These are phyloP conservation scores for Cyrtonyx montezumae DNA, from an alignment of 2,113 vertebrate genomes.

Conservation along the genomic window DNA sequence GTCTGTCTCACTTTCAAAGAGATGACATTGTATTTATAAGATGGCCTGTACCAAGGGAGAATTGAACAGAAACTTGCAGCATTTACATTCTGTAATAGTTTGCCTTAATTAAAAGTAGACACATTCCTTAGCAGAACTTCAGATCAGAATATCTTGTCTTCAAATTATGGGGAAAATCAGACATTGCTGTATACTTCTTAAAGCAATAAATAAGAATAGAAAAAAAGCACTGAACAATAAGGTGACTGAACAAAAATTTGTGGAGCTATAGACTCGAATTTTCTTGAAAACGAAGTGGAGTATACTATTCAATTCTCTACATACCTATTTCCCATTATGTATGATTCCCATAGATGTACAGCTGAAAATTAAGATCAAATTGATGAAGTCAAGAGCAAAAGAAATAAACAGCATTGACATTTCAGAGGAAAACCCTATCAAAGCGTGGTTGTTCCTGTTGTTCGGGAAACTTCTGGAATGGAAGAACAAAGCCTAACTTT, in stretches of 20 bases:
- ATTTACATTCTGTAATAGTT: slow-evolving; percentile 15
- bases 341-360: slow-evolving; percentile 18
- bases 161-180: background rate
- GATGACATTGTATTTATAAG: slow-evolving; percentile 12
- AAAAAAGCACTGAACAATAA: background rate
- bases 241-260: background rate
- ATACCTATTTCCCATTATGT: slow-evolving; percentile 16
- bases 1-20: slow-evolving; percentile 33
- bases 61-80: slow-evolving; percentile 1
- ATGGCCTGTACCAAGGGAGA: slow-evolving; percentile 35
- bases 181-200: background rate
- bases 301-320: slow-evolving; percentile 2
- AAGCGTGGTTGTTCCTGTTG: background rate
- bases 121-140: background rate
- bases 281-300: slow-evolving; percentile 13
- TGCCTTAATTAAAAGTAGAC: slow-evolving; percentile 42
- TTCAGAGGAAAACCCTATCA: slow-evolving; percentile 47
- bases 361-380: slow-evolving; percentile 28
- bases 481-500: background rate
- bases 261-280: background rate
- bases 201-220: background rate
- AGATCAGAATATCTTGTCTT: background rate
- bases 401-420: slow-evolving; percentile 32
- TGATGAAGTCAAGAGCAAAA: slow-evolving; percentile 30
- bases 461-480: slow-evolving; percentile 24